Evolutionary conservation across 2,888 invertebrate genomes (phyloP).

Genomic region (Hypsopygia costalis): DNA sequence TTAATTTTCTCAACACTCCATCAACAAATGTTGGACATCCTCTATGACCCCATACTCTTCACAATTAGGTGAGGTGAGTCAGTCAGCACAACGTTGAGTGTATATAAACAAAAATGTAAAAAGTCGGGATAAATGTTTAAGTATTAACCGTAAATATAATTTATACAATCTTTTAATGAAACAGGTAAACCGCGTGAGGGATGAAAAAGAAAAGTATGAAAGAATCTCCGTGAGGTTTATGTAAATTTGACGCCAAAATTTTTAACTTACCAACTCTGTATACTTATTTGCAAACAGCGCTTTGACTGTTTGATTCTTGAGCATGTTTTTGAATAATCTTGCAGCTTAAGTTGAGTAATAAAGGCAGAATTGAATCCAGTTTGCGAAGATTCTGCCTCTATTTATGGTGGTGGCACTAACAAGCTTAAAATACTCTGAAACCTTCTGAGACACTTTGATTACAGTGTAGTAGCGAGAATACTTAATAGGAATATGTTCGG

Average conservation of each 20-base stretch:
- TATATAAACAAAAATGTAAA: background rate
- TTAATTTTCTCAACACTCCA: too few species aligned
- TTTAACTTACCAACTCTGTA: constrained; percentile 64
- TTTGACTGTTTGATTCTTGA: constrained; percentile 31
- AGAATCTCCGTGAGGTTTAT: constrained; percentile 66
- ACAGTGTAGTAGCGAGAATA: background rate
- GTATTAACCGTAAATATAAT: constrained; percentile 18
- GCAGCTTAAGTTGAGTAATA: constrained; percentile 30
- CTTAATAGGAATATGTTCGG: background rate
- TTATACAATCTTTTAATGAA: constrained; percentile 46
- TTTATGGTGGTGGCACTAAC: constrained; percentile 22
- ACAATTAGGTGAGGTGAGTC: too few species aligned
- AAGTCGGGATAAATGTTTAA: background rate
- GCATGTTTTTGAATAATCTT: constrained; percentile 13
- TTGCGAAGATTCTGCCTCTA: constrained; percentile 9
- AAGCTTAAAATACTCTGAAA: constrained; percentile 20
- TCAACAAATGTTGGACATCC: too few species aligned
- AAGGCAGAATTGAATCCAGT: constrained; percentile 35
- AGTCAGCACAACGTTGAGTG: too few species aligned
- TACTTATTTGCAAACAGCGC: constrained; percentile 69
- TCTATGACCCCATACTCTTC: too few species aligned
- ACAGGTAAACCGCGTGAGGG: constrained; percentile 48
- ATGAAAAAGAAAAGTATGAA: constrained; percentile 56
- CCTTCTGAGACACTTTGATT: background rate
- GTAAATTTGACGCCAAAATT: constrained; percentile 67